Base-by-base conservation (phyloP, 2,113 vertebrate genomes). In the Eulemur rufifrons region DNA sequence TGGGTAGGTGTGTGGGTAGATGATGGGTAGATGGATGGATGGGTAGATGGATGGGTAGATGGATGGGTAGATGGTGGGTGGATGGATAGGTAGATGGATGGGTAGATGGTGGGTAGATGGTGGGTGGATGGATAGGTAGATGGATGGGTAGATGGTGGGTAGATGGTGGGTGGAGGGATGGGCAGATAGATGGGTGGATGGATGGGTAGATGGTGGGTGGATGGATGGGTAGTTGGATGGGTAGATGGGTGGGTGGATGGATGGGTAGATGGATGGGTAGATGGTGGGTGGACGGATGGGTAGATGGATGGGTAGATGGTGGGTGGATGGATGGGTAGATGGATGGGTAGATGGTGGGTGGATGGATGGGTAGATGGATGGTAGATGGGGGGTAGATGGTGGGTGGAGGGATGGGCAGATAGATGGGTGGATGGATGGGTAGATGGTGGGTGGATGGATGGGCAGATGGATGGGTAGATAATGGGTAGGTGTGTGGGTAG, bases 271-370 rank as follows among this genome's bases (percentile, higher is more conserved):
- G 32, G 4, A 2, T 63, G 9, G 32, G 3, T 56, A 6, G 37
- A 23, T 39, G 37, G 4, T 61, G 71, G 8, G 15, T 42, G 8
- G 23, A 23, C n/a, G n/a, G n/a, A n/a, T n/a, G n/a, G 9, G 5
- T 23, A 6, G 52, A 14, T 34, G 29, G 47, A 9, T 47, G 8
- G 23, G 1, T 20, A 20, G 71, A 2, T 34, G 18, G 1, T n/a
- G 11, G 20, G 2, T 61, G 13, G n/a, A n/a, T n/a, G n/a, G n/a
- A n/a, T n/a, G n/a, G n/a, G 20, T 8, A 10, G 59, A 0, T 32
- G 82, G 34, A 10, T 37, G 6, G 10, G 12, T 27, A 12, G 71
- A 15, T 61, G 39, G 32, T 50, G 39, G 3, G 39, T 39, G 39
- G 39, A 3, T 21, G 25, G 25, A 10, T 39, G 20, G 14, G 32